Base-by-base conservation (phyloP, 1,140 invertebrate species). In the Microplitis demolitor region DNA sequence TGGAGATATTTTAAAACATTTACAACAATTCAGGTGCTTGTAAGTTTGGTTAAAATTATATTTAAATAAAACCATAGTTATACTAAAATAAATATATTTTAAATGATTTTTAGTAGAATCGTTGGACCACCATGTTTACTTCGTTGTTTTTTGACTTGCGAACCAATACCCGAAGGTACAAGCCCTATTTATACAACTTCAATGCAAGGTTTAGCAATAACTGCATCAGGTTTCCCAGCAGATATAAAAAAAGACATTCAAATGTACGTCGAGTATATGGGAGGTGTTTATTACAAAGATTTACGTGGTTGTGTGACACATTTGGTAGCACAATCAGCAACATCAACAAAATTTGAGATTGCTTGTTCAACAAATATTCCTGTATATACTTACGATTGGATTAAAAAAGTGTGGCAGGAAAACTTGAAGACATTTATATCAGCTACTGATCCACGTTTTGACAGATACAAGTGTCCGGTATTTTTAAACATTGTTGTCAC, bases 401-500 rank as follows among this genome's bases (percentile, higher is more conserved):
- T 97, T 2, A 82, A 92, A 67, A 90, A 90, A 4, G 91, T 96
- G 1, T 97, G 96, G 95, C 86, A 94, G 37, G 86, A 85, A 31
- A 93, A 92, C 68, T 82, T 90, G 37, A 87, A 85, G 53, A 85
- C 89, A n/a, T 89, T 90, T 74, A 80, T 94, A 1, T 84, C 87
- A 60, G 93, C 91, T 5, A 87, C 88, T 4, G 91, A 95, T 76
- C 56, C 85, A 0, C 85, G 89, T 62, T 95, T 95, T 80, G 81
- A 91, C 50, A 88, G 88, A 76, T 92, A 91, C 76, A 90, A 88
- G 58, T 91, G 95, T 82, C 93, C 94, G n/a, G 83, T 92, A 5
- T 97, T 98, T 83, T 90, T 92, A 72, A 94, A 95, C 72, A 82
- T 96, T 9, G 88, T 91, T 71, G 90, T 97, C 8, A 95, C 93